Evolutionary conservation across 2,113 vertebrate genomes (phyloP).

Genomic region (Gnathonemus echidnorhynchus): DNA sequence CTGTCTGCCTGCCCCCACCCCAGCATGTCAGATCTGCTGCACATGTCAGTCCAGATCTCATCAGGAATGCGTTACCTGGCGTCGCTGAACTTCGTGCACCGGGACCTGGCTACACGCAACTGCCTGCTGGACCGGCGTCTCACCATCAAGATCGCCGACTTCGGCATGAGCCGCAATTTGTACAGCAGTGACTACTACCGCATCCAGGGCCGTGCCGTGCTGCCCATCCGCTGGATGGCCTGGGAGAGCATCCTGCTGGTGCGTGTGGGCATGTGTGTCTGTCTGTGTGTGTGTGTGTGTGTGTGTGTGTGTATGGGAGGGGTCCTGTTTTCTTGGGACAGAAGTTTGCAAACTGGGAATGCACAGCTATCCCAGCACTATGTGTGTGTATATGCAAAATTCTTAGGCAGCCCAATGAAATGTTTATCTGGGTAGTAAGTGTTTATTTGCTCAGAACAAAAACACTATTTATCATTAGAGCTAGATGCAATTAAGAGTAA

Average conservation of each 20-base stretch:
- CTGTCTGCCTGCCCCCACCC: neutral
- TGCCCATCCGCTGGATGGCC: conserved; percentile 80
- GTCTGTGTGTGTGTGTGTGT: neutral
- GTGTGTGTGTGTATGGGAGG: neutral
- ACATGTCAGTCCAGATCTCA: conserved; percentile 76
- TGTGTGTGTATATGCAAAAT: neutral
- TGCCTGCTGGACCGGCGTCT: conserved; percentile 75
- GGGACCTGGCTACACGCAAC: conserved; percentile 74
- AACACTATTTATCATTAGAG: neutral
- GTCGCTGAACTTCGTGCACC: conserved; percentile 74
- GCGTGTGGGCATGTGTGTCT: conserved; percentile 14
- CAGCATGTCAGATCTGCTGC: conserved; percentile 68
- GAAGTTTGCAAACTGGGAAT: neutral
- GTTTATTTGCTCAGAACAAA: neutral
- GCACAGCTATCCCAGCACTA: neutral
- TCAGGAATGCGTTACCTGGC: conserved; percentile 75
- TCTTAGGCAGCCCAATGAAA: neutral
- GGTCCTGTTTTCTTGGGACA: neutral
- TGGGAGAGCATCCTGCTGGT: conserved; percentile 82
- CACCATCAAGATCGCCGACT: conserved; percentile 78
- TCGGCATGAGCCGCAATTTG: conserved; percentile 77
- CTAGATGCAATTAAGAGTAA: neutral
- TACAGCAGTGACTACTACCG: conserved; percentile 82
- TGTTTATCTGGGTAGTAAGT: neutral
- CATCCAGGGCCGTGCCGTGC: conserved; percentile 73